Base-by-base conservation (phyloP, 2,113 vertebrate species). In the Syngnathoides biaculeatus region DNA sequence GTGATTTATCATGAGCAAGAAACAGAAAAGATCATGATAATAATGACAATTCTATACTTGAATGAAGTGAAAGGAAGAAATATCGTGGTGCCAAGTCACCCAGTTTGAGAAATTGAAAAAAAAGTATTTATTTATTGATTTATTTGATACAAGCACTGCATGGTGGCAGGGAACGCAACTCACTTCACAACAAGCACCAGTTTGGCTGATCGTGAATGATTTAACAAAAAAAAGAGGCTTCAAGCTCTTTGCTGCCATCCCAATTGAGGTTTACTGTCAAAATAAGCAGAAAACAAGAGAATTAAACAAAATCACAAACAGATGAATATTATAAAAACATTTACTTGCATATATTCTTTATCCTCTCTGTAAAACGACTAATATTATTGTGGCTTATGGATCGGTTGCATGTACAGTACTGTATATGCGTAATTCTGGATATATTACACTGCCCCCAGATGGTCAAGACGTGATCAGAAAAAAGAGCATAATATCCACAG, bases 191-290 rank as follows among this genome's bases (percentile, higher is more conserved):
- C 24, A 26, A 55, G 12, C 52, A 55, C 15, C 45, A 55, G 22
- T 55, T 5, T 55, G 52, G 22, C 22, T 13, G 22, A 55, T 55
- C 4, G 10, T 26, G n/a, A 26, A 26, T 12, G 13, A 26, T 14
- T 55, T 5, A 26, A 26, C 22, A 55, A 14, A 55, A 14, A 55
- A 26, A 12, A 24, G 52, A 5, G n/a, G 22, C 22, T 69, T 61
- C 19, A 27, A 61, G 65, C 22, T 75, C 72, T 79, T 79, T 50
- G 75, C 45, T 64, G 40, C 11, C 42, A 10, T 71, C 68, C 43
- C 47, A 73, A 69, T 73, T 75, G 47, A 53, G 75, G 73, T 72
- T 66, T 69, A 47, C 45, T 47, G 45, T 47, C 45, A 12, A 42
- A 42, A 9, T 12, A 42, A 42, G 12, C 40, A 42, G 11, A 12